phyloP scores from a whole-genome alignment of 1,140 invertebrate species.

The Penaeus japonicus region DNA sequence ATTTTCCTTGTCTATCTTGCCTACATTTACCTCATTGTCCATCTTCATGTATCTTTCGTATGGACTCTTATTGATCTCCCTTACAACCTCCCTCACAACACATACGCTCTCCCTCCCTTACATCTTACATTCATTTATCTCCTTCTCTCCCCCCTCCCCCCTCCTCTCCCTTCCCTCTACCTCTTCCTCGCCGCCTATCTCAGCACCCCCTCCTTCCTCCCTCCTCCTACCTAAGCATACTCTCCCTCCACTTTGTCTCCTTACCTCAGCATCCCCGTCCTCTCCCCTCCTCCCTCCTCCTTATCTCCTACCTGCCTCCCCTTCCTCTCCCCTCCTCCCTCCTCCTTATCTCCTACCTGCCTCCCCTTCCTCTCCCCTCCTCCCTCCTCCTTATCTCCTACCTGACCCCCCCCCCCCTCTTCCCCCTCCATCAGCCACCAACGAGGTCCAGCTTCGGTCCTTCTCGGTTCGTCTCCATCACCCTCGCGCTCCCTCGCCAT shows the following conservation, averaged over 20 bases:
- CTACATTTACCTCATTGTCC: too few relatives aligned
- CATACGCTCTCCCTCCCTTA: too few relatives aligned
- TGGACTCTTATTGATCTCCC: too few relatives aligned
- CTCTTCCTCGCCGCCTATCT: too few relatives aligned
- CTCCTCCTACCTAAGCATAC: background rate
- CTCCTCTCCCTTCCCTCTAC: background rate
- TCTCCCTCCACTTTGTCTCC: background rate
- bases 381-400: background rate
- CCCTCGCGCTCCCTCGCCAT: too few relatives aligned
- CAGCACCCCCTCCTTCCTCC: background rate
- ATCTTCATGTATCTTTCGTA: too few relatives aligned
- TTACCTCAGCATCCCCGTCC: too few relatives aligned
- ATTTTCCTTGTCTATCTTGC: too few relatives aligned
- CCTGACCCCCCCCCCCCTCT: background rate
- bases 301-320: background rate
- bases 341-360: background rate
- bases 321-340: background rate
- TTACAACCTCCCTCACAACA: too few relatives aligned
- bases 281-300: background rate
- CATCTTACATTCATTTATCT: too few relatives aligned
- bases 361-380: background rate
- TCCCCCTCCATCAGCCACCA: background rate
- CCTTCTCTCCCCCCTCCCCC: background rate
- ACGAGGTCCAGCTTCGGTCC: too few relatives aligned
- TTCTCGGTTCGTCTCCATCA: too few relatives aligned